Evolutionary conservation across 2,113 vertebrate species (phyloP).

Genomic region (Pituophis catenifer): DNA sequence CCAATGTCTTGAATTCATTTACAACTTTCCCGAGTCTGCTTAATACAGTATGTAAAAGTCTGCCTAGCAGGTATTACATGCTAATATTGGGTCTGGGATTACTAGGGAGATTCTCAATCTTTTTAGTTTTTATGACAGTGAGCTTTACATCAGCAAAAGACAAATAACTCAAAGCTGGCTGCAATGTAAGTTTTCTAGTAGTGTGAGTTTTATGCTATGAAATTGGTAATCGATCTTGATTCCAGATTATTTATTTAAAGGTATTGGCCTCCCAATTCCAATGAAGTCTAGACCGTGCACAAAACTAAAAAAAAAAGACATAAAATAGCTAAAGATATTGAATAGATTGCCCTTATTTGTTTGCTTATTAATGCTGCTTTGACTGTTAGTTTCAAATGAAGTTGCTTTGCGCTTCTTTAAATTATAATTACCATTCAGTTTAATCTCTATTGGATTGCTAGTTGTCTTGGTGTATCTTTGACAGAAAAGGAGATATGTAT

Average conservation of each 20-base stretch:
- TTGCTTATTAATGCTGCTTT: not conserved
- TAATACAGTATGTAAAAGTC: not conserved
- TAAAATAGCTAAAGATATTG: not conserved
- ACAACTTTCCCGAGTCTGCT: not conserved
- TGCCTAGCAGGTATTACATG: not conserved
- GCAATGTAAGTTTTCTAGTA: not conserved
- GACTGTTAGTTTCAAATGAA: not conserved
- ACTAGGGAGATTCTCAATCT: not conserved
- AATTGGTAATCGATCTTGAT: not conserved
- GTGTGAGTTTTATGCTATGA: not conserved
- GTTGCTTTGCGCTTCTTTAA: not conserved
- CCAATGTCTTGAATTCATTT: not conserved
- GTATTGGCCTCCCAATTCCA: not conserved
- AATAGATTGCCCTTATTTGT: not conserved
- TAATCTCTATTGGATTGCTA: not conserved
- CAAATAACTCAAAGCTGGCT: not conserved
- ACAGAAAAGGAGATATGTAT: not conserved
- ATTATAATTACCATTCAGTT: not conserved
- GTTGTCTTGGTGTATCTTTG: not conserved
- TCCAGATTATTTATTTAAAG: not conserved
- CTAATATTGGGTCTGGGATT: not conserved
- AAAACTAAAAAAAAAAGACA: not conserved
- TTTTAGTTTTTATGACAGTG: not conserved
- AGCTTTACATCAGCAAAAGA: not conserved
- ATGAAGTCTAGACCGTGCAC: not conserved